phyloP scores from a whole-genome alignment of 2,797 vertebrate species.

The Delichon dasypus region DNA sequence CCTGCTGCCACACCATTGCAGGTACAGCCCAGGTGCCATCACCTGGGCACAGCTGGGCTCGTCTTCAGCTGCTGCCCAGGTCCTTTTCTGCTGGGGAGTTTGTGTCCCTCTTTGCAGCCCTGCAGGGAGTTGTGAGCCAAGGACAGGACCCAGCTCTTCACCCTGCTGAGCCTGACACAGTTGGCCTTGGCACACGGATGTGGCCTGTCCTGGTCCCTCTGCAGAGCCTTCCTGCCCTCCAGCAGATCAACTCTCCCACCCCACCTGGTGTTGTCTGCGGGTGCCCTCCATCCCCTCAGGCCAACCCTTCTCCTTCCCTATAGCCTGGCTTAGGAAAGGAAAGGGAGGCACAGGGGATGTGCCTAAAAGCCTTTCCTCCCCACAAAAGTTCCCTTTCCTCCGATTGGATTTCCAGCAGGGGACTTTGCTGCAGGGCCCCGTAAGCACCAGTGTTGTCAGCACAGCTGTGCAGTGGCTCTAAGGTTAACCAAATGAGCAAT shows the following conservation, averaged over 20 bases:
- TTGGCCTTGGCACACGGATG: neutral
- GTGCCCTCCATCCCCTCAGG: neutral
- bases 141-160: too few species aligned
- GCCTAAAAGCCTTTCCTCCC: too few species aligned
- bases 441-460: neutral
- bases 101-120: neutral
- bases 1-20: neutral
- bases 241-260: neutral
- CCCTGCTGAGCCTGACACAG: too few species aligned
- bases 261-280: neutral
- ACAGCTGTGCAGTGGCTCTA: neutral
- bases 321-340: too few species aligned
- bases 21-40: neutral
- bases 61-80: neutral
- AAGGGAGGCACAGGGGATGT: too few species aligned
- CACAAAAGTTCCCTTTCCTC: too few species aligned
- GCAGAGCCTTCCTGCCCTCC: neutral
- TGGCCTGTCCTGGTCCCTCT: neutral
- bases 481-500: accelerated
- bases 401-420: too few species aligned
- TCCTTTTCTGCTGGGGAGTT: neutral
- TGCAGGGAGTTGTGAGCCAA: neutral
- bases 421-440: too few species aligned
- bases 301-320: too few species aligned
- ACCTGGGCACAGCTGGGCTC: neutral